Conservation (phyloP, 2,113 vertebrate genomes). For the Proteles cristata region DNA sequence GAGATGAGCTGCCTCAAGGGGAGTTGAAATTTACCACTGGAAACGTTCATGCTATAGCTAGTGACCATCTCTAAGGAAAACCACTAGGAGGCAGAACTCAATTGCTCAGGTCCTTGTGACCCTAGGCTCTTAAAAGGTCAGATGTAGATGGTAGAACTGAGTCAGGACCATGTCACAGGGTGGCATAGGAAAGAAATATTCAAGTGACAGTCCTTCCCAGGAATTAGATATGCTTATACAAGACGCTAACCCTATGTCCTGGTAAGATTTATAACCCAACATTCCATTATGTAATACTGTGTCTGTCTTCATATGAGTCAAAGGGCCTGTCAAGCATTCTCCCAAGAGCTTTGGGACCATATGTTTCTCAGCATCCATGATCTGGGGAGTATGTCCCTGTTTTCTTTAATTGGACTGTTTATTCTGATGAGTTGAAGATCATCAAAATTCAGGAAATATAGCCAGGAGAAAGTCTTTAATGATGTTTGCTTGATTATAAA, state of each 20-base stretch:
- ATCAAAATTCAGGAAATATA: constrained; percentile 60
- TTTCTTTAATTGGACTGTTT: constrained; percentile 53
- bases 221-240: not conserved
- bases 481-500: constrained; percentile 71
- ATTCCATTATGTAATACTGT: not conserved
- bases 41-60: not conserved
- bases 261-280: not conserved
- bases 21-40: not conserved
- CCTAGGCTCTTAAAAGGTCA: not conserved
- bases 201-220: not conserved
- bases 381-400: not conserved
- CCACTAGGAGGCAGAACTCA: not conserved
- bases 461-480: constrained; percentile 76
- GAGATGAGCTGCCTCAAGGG: not conserved
- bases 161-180: not conserved
- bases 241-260: not conserved
- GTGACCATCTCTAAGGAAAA: not conserved
- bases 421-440: constrained; percentile 55
- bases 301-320: not conserved
- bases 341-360: not conserved
- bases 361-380: constrained; percentile 2
- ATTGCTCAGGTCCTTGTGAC: not conserved
- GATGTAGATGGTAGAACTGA: not conserved
- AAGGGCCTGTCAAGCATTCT: not conserved
- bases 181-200: not conserved